Percentiles rank a stretch among this genome's conserved stretches.
Evolutionary conservation across 2,888 invertebrate genomes (phyloP).

Genomic region (Drosophila mayaguana): DNA sequence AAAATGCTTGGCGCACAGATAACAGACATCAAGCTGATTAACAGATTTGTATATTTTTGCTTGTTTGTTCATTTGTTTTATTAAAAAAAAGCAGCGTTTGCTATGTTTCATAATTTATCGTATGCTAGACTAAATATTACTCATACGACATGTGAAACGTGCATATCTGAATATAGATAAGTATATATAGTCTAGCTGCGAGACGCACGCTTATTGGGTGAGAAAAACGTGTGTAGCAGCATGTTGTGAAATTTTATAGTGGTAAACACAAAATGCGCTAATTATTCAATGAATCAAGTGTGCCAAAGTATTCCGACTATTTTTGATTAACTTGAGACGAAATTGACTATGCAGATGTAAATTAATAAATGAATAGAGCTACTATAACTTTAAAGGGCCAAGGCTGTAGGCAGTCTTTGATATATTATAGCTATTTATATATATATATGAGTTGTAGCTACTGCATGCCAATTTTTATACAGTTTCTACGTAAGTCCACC

Average conservation of each 20-base stretch:
- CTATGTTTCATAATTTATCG: slow-evolving; percentile 13
- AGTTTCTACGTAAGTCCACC: background rate
- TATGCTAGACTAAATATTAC: slow-evolving; percentile 35
- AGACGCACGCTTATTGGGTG: slow-evolving; percentile 61
- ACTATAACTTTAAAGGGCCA: background rate
- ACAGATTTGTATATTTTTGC: slow-evolving; percentile 9
- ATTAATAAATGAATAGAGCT: slow-evolving; percentile 47
- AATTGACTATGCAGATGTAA: slow-evolving; percentile 34
- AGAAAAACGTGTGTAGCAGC: slow-evolving; percentile 60
- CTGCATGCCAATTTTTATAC: background rate
- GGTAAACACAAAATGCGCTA: slow-evolving; percentile 50
- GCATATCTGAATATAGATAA: slow-evolving; percentile 9
- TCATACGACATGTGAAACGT: slow-evolving; percentile 49
- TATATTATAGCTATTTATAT: background rate
- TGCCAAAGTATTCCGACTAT: slow-evolving; percentile 4
- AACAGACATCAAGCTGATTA: slow-evolving; percentile 33
- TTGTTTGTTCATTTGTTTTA: slow-evolving; percentile 4
- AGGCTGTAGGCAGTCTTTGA: background rate
- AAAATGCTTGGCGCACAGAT: slow-evolving; percentile 7
- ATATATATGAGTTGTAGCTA: background rate
- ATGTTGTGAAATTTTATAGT: slow-evolving; percentile 41
- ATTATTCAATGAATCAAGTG: slow-evolving; percentile 49
- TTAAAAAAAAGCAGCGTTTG: slow-evolving; percentile 8
- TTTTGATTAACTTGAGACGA: background rate
- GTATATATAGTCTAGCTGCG: background rate